Base-by-base conservation (phyloP, 1,140 invertebrate species). In the Scaptomyza pallida region DNA sequence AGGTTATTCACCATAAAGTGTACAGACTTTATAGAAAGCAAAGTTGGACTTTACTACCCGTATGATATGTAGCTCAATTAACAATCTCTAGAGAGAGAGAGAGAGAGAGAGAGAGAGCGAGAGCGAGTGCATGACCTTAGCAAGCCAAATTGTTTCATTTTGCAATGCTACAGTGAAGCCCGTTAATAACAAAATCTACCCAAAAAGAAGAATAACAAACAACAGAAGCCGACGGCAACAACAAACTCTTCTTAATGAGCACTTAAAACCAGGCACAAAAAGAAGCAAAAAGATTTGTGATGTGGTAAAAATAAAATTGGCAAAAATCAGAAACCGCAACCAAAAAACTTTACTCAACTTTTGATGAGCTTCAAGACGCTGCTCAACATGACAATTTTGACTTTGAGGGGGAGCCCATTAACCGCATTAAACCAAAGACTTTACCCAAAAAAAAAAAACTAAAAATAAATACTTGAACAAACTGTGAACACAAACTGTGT, bases 181-280 rank as follows among this genome's bases (percentile, higher is more conserved):
- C 41, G 40, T 33, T 44, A 70, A 71, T 71, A 51, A 23, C 26
- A 23, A 26, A 54, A 56, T 70, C 26, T 19, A 41, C n/a, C 19
- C 15, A 41, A 5, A 23, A 37, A 56, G 30, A 61, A 69, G 30
- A 26, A 41, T 40, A 40, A 21, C n/a, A 41, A 65, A 50, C 26
- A 52, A 60, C 51, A 81, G 68, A 60, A 72, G 61, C 52, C 57
- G 68, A 67, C 57, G 48, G 48, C 59, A 37, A 52, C 55, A 54
- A 51, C 48, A 35, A n/a, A n/a, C n/a, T n/a, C n/a, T n/a, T 51
- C 78, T 77, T 77, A 81, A 81, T 82, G 74, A 78, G 73, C 78
- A 61, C 69, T 77, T 44, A 54, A 78, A 77, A 41, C 52, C 61
- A 43, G 2, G 6, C 26, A 30, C 2, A 21, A 21, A 21, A 21